These are phyloP conservation scores for Setipinna tenuifilis DNA, from an alignment of 2,797 vertebrate genomes.

Conservation along the genomic window DNA sequence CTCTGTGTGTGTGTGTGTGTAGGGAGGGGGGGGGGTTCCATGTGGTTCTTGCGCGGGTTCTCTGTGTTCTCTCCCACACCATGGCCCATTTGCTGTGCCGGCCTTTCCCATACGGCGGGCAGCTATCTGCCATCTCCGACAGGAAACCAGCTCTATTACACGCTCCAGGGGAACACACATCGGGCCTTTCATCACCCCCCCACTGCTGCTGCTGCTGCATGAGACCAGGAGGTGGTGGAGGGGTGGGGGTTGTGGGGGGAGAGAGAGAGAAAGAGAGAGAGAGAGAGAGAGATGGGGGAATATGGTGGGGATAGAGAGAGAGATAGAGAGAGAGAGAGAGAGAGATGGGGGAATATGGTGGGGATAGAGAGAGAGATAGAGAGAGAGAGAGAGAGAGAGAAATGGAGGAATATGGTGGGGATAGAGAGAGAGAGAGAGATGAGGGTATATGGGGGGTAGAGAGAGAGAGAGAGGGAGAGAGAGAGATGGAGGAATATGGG, in stretches of 20 bases:
- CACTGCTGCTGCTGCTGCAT: background rate
- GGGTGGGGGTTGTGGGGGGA: no score
- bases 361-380: background rate
- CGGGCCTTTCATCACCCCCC: conserved; percentile 48
- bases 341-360: background rate
- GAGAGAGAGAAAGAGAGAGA: background rate
- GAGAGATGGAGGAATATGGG: background rate
- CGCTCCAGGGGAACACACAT: conserved; percentile 48
- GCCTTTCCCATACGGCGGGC: conserved; percentile 1
- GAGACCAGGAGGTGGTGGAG: background rate
- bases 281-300: background rate
- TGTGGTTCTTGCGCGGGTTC: conserved; percentile 15
- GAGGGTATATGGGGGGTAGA: conserved; percentile 11
- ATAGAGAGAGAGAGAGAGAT: conserved; percentile 36
- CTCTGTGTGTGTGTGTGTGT: conserved; percentile 28
- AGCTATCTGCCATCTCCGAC: conserved; percentile 53
- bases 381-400: conserved; percentile 38
- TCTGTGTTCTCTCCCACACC: conserved; percentile 45
- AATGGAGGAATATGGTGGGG: conserved; percentile 36
- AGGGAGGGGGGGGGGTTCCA: background rate
- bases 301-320: background rate
- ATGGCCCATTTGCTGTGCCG: conserved; percentile 32
- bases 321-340: background rate
- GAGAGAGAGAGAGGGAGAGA: background rate
- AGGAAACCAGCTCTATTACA: conserved; percentile 61